Evolutionary conservation across 2,888 invertebrate genomes (phyloP), one percentile per base, ranked within the genome.

Genomic region (Scaptomyza flava): DNA sequence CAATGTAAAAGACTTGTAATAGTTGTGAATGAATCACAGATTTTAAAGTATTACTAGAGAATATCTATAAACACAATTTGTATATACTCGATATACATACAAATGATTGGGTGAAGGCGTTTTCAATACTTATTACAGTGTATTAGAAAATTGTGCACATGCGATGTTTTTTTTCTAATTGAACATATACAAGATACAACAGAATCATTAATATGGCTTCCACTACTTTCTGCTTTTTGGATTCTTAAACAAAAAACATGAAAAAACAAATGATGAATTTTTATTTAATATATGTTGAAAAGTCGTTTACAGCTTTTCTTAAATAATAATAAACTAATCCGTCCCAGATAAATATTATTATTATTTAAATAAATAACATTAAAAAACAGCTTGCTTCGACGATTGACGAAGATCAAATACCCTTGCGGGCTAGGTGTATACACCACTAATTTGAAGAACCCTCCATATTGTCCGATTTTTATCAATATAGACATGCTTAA

Each of bases 41-140:
- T 52, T 45, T 52, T 27, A 52, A 60, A 68, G 74, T 72, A 63
- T 74, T 68, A 74, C 47, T 74, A 74, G 27, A 62, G 47, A 42
- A 20, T 72, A 66, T 45, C 30, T 54, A 61, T 20, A 33, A 57
- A 41, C 66, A 43, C 36, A 17, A 31, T 14, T 5, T 27, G 6
- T 27, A 27, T 27, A 27, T 27, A 27, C 27, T 27, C 27, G 27
- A 50, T n/a, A 66, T 17, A 51, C 23, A 62, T 48, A 45, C 30
- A 54, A 31, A 66, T 34, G 31, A 9, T 36, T 36, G 45, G 66
- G 53, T 54, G 31, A 53, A 11, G 42, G 47, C 23, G 48, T 65
- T 34, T 48, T 43, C 30, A 45, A 38, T 47, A 46, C 33, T 46
- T 31, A 4, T 23, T 12, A 33, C 8, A 41, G 38, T 41, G 38